A percentile compares a stretch with the other conserved stretches of the same genome.
phyloP scores from a whole-genome alignment of 2,797 vertebrate genomes.

The Argentina silus region DNA sequence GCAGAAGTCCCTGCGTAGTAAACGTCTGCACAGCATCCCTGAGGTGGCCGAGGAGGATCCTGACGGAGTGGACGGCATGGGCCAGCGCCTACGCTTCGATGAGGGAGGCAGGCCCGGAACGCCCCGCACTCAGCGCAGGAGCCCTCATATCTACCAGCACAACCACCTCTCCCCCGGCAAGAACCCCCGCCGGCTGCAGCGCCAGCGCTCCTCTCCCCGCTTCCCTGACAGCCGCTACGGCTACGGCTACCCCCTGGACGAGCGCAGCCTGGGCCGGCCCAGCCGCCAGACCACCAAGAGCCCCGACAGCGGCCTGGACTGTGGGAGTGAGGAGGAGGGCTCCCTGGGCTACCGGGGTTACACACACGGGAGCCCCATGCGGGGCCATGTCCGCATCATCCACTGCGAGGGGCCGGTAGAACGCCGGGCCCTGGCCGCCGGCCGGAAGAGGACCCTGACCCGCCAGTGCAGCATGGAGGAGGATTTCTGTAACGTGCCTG shows the following conservation, averaged over 20 bases:
- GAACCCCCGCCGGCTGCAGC: constrained; percentile 67
- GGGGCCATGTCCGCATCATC: constrained; percentile 71
- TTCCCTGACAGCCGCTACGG: constrained; percentile 74
- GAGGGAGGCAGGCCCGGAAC: constrained; percentile 64
- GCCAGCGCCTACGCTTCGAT: constrained; percentile 73
- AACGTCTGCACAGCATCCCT: constrained; percentile 95
- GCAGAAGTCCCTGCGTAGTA: constrained; percentile 85
- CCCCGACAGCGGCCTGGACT: constrained; percentile 94
- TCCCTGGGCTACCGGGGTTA: constrained; percentile 75
- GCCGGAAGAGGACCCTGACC: constrained; percentile 87
- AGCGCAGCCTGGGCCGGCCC: constrained; percentile 69
- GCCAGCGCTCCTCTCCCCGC: constrained; percentile 78
- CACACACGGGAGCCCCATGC: constrained; percentile 68
- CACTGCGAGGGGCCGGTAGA: constrained; percentile 82
- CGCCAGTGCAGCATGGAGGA: constrained; percentile 92
- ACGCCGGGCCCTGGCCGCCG: constrained; percentile 79
- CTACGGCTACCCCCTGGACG: constrained; percentile 66
- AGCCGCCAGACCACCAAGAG: constrained; percentile 86
- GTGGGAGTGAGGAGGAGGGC: constrained; percentile 93
- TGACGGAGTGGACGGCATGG: constrained; percentile 74
- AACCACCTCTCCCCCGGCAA: constrained; percentile 67
- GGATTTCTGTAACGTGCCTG: constrained; percentile 81
- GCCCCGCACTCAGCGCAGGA: constrained; percentile 63
- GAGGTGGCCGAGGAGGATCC: constrained; percentile 95
- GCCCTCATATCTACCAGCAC: constrained; percentile 57